Base-by-base conservation (phyloP, 2,113 vertebrate species). In the Recurvirostra avosetta region DNA sequence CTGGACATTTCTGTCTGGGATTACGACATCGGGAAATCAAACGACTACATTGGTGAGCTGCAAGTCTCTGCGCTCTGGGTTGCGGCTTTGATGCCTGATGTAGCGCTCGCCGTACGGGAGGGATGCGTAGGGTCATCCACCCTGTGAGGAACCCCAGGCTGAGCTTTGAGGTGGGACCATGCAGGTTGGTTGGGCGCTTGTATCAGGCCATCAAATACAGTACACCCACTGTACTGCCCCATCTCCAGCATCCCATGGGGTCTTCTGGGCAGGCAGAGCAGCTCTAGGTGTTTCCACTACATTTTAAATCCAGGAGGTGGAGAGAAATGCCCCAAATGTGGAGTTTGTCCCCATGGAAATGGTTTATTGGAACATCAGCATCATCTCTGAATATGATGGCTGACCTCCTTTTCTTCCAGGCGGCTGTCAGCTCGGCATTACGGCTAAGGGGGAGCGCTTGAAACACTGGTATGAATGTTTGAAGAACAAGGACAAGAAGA, bases 391-490 rank as follows among this genome's bases (percentile, higher is more conserved):
- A 1, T 4, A 0, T 4, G 15, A 8, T 34, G 1, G 5, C 59
- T 49, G 25, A 20, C 52, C 58, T 25, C 47, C 27, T 49, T n/a
- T 26, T 27, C 73, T 15, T n/a, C 15, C 96, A 98, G 98, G 98
- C 0, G 98, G 99, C 11, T 99, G 99, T 93, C 99, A 99, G 95
- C 97, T 99, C 90, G 99, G 99, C 26, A 99, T 99, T 91, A 99
- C 99, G 1, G 99, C 99, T 97, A 99, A 99, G n/a, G 99, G 99
- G 0, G 99, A 99, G 96, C 97, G 99, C 66, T 99, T 99, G 97
- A 99, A 99, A 98, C 99, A 99, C 98, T 99, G 99, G 99, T 99
- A 99, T 27, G 99, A 99, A 98, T 99, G 99, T 98, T 98, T 99
- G 97, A 99, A 99, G 96, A 99, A 99, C 98, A 99, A 99, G 98